A percentile compares a stretch with the other conserved stretches of the same genome.
phyloP scores from a whole-genome alignment of 2,113 vertebrate species.

The Pseudorhombus dupliciocellatus region DNA sequence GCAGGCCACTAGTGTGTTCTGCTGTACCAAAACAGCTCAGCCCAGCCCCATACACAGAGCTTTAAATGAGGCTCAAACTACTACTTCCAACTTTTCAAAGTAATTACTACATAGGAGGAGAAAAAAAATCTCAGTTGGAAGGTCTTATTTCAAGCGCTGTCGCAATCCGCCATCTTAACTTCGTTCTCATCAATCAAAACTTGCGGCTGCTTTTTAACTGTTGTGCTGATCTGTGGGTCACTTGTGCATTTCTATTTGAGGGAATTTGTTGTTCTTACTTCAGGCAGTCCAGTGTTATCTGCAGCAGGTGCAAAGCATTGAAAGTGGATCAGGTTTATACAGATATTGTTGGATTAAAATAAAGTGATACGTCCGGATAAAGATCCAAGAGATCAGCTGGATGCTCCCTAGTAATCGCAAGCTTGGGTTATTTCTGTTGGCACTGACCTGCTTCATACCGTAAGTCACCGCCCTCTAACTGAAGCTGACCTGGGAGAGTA shows the following conservation, averaged over 20 bases:
- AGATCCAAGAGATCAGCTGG: conserved; percentile 10
- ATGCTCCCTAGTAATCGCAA: conserved; percentile 24
- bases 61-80: conserved; percentile 24
- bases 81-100: conserved; percentile 14
- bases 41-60: conserved; percentile 19
- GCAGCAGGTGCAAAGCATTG: conserved; percentile 6
- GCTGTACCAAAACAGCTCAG: conserved; percentile 38
- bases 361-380: not conserved
- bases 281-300: not conserved
- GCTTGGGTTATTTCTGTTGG: conserved; percentile 18
- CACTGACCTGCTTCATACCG: conserved; percentile 8
- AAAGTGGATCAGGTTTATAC: not conserved
- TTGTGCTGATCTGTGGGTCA: not conserved
- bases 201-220: not conserved
- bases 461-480: conserved; percentile 49
- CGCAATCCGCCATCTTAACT: not conserved
- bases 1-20: conserved; percentile 18
- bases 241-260: not conserved
- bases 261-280: not conserved
- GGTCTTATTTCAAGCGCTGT: conserved; percentile 12
- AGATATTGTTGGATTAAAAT: not conserved
- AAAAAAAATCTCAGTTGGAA: not conserved
- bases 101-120: conserved; percentile 30
- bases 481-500: conserved; percentile 24
- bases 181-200: not conserved